These are phyloP conservation scores for Amphimallon solstitiale DNA, from an alignment of 2,888 invertebrate species.

Conservation along the genomic window DNA sequence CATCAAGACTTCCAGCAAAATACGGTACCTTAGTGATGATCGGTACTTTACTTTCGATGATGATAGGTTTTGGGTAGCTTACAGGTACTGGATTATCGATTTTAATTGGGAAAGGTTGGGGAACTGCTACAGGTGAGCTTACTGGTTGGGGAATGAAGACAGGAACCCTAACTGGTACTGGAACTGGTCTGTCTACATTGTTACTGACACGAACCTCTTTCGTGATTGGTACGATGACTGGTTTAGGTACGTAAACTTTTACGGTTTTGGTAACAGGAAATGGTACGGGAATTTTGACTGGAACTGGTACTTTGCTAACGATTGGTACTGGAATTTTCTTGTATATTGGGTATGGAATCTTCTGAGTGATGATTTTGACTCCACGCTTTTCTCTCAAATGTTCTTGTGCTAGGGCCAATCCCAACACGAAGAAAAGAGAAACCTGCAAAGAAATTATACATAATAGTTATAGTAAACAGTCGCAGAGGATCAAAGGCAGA, in stretches of 20 bases:
- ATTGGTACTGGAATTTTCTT: conserved; percentile 33
- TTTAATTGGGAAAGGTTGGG: conserved; percentile 36
- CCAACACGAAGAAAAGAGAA: conserved; percentile 39
- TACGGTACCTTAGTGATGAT: conserved; percentile 37
- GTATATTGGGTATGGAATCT: conserved; percentile 38
- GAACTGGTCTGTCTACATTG: conserved; percentile 38
- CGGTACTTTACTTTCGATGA: conserved; percentile 37
- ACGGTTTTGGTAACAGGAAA: conserved; percentile 32
- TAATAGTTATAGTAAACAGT: not conserved
- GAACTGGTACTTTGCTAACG: conserved; percentile 34
- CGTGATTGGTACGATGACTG: conserved; percentile 32
- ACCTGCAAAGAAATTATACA: conserved; percentile 17
- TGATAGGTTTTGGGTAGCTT: conserved; percentile 27
- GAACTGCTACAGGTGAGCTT: conserved; percentile 29
- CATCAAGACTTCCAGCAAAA: conserved; percentile 33
- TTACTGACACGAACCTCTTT: conserved; percentile 35
- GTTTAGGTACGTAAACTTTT: conserved; percentile 32
- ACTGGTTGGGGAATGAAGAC: conserved; percentile 34
- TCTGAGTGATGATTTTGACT: conserved; percentile 40
- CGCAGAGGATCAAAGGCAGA: not conserved
- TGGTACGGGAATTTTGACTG: conserved; percentile 36
- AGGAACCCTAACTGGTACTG: conserved; percentile 33
- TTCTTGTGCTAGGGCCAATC: conserved; percentile 38
- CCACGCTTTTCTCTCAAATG: conserved; percentile 38
- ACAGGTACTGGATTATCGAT: conserved; percentile 35